Evolutionary conservation across 2,888 invertebrate genomes (phyloP).

Genomic region (Perdita meconis): DNA sequence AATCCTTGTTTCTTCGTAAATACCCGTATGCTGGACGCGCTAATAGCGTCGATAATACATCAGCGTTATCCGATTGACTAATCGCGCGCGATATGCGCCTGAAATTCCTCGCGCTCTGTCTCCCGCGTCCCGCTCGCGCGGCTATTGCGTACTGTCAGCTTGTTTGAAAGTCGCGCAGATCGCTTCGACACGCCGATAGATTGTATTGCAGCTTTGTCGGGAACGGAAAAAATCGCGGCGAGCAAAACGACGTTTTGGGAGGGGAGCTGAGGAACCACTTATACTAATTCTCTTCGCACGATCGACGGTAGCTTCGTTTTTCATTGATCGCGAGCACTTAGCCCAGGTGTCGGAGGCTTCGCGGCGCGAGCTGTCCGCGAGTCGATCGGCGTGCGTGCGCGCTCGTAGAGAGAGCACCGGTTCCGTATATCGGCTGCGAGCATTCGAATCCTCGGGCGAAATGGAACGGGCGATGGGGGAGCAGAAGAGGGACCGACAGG

Average conservation of each 20-base stretch:
- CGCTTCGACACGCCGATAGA: background rate
- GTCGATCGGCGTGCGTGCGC: conserved; percentile 15
- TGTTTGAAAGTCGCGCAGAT: background rate
- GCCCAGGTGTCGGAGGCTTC: conserved; percentile 69
- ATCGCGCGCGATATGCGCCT: conserved; percentile 10
- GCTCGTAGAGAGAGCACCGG: conserved; percentile 11
- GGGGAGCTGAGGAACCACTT: conserved; percentile 55
- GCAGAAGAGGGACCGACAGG: no score
- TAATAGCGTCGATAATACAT: conserved; percentile 36
- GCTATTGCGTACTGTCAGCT: background rate
- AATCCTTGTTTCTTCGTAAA: conserved; percentile 14
- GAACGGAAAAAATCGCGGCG: background rate
- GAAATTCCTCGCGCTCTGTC: background rate
- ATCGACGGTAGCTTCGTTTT: conserved; percentile 38
- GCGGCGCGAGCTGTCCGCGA: conserved; percentile 17
- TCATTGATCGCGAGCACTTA: conserved; percentile 66
- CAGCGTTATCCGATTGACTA: conserved; percentile 16
- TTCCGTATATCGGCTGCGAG: conserved; percentile 2
- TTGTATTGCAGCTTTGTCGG: conserved; percentile 9
- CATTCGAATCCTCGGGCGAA: conserved; percentile 22
- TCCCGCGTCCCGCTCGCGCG: background rate
- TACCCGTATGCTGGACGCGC: conserved; percentile 29
- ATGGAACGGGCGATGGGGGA: background rate
- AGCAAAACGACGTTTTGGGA: conserved; percentile 1
- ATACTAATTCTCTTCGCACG: conserved; percentile 69